phyloP scores from a whole-genome alignment of 2,797 vertebrate genomes.

The Sternarchorhynchus goeldii region DNA sequence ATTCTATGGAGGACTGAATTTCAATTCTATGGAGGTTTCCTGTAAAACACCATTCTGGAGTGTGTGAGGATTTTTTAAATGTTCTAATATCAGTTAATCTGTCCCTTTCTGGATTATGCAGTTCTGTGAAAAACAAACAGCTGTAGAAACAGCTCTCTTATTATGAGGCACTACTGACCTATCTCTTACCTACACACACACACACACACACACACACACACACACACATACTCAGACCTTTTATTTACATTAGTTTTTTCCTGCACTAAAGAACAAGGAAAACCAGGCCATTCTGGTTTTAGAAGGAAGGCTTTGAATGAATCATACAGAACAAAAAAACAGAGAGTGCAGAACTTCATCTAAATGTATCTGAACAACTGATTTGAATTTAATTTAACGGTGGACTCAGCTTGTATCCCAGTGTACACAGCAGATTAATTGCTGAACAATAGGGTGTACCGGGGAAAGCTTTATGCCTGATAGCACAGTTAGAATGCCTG shows the following conservation, averaged over 20 bases:
- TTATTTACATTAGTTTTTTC: background rate
- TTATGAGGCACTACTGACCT: background rate
- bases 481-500: too few species aligned
- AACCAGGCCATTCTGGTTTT: background rate
- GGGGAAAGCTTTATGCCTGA: too few species aligned
- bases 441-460: too few species aligned
- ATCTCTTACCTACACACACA: background rate
- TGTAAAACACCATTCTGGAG: background rate
- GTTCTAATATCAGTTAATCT: conserved; percentile 21
- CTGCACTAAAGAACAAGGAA: background rate
- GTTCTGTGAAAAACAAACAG: conserved; percentile 12
- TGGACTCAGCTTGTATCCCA: too few species aligned
- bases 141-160: background rate
- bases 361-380: too few species aligned
- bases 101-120: conserved; percentile 25
- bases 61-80: background rate
- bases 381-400: too few species aligned
- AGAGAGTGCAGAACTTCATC: too few species aligned
- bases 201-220: conserved; percentile 12
- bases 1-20: too few species aligned
- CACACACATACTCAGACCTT: background rate
- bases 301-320: too few species aligned
- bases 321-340: too few species aligned
- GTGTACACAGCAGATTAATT: too few species aligned
- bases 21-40: background rate